Base-by-base conservation (phyloP, 1,140 invertebrate species). In the Macrotrachela quadricornifera region DNA sequence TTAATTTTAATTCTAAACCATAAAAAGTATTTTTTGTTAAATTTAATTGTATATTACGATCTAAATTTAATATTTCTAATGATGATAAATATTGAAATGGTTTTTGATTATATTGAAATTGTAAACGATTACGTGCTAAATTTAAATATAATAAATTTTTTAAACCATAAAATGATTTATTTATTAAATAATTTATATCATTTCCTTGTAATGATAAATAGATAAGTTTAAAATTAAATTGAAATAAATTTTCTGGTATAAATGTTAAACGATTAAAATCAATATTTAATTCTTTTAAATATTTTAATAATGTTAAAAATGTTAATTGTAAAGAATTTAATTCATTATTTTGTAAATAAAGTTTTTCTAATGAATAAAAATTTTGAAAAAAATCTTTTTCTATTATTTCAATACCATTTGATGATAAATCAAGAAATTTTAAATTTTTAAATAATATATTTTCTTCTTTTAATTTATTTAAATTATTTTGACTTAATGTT, bases 311-410 rank as follows among this genome's bases (percentile, higher is more conserved):
- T 40, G 36, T 37, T 14, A 53, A 36, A 47, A 53, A 53, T 40
- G 41, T 48, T 30, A 53, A 37, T 43, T 48, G 41, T 14, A 38
- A 47, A 4, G 45, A 47, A 53, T 53, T 48, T 11, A 53, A n/a
- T 37, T 53, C 51, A 30, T 53, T 53, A 37, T 53, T 53, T 53
- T 53, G 51, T 47, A 53, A 14, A 15, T 36, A 21, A 39, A 53
- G 37, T 16, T 17, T n/a, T 37, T 53, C 46, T 14, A 53, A 44
- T n/a, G 45, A 46, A 4, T 4, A 30, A 2, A 30, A 30, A 30
- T 30, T 30, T 30, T 30, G 3, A 30, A 30, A 30, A 8, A 30
- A 30, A 30, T 30, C 8, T 8, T 30, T 30, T 30, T 30, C 21
- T 4, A 30, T 30, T 4, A 30, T 30, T 30, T 30, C 3, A 30